These are phyloP conservation scores for Syngnathus acus DNA, from an alignment of 2,797 vertebrate genomes.

Conservation along the genomic window DNA sequence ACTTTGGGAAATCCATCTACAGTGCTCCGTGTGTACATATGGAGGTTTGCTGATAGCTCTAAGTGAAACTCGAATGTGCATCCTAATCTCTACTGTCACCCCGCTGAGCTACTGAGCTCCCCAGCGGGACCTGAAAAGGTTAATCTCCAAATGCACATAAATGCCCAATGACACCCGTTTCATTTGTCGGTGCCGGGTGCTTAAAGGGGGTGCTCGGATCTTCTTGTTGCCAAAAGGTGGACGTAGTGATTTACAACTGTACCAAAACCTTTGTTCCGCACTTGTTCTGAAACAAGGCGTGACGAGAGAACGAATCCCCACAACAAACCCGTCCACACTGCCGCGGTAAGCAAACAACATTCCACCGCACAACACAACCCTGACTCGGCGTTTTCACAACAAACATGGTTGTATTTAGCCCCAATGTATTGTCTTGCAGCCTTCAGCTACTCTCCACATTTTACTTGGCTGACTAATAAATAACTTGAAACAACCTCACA, in stretches of 20 bases:
- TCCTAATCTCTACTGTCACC: slow-evolving; percentile 30
- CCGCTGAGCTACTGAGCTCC: slow-evolving; percentile 47
- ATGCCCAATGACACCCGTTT: slow-evolving; percentile 28
- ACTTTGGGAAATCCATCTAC: too few species aligned
- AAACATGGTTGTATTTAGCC: slow-evolving; percentile 8
- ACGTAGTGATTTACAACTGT: not conserved
- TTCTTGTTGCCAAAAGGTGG: not conserved
- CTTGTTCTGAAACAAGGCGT: not conserved
- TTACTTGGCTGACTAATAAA: too few species aligned
- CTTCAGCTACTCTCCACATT: slow-evolving; percentile 8
- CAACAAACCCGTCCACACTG: slow-evolving; percentile 1
- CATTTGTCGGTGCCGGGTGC: slow-evolving; percentile 16
- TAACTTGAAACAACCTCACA: too few species aligned
- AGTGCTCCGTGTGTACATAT: not conserved
- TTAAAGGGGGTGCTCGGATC: too few species aligned
- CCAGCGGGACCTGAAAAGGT: slow-evolving; percentile 20
- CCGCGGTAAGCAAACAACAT: slow-evolving; percentile 16
- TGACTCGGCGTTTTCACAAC: slow-evolving; percentile 13
- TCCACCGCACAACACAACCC: slow-evolving; percentile 15
- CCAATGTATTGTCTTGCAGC: not conserved
- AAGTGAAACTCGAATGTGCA: slow-evolving; percentile 28
- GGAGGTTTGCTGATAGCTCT: slow-evolving; percentile 37
- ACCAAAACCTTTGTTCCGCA: not conserved
- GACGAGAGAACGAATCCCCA: not conserved
- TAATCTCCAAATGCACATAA: slow-evolving; percentile 56